Percentiles rank a stretch among this genome's conserved stretches.
phyloP scores from a whole-genome alignment of 1,140 invertebrate genomes.

The Rhysida immarginata region DNA sequence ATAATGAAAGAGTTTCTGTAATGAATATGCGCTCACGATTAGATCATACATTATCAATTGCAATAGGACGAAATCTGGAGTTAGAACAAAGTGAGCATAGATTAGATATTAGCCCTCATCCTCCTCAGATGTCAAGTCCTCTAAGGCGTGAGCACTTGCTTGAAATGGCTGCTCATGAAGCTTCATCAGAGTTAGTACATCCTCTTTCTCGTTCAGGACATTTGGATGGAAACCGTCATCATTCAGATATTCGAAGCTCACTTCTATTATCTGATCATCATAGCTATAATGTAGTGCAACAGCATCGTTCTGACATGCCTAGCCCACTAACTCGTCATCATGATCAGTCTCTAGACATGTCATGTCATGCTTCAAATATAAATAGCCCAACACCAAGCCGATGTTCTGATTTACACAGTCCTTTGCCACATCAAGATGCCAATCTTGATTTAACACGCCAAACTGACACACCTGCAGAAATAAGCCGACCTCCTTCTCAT shows the following conservation, averaged over 20 bases:
- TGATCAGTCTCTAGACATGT: slow-evolving; percentile 1
- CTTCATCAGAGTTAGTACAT: neutral
- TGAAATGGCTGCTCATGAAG: neutral
- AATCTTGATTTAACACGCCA: neutral
- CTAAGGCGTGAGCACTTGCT: neutral
- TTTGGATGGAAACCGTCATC: neutral
- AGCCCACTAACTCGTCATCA: neutral
- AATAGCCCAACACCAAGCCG: neutral
- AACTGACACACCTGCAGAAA: neutral
- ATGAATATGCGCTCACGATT: neutral
- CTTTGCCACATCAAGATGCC: neutral
- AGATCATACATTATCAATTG: neutral
- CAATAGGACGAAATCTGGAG: neutral
- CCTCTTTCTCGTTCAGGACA: neutral
- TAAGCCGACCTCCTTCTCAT: neutral
- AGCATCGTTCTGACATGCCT: neutral
- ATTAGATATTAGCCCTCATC: neutral
- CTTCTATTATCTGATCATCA: neutral
- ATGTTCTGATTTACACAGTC: neutral
- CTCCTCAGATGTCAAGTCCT: neutral
- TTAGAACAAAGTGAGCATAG: neutral
- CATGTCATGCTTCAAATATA: neutral
- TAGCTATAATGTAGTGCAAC: neutral
- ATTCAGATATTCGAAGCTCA: neutral
- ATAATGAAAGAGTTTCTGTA: neutral